Evolutionary conservation across 2,113 vertebrate genomes (phyloP), one percentile per base, ranked within the genome.

Genomic region (human): DNA sequence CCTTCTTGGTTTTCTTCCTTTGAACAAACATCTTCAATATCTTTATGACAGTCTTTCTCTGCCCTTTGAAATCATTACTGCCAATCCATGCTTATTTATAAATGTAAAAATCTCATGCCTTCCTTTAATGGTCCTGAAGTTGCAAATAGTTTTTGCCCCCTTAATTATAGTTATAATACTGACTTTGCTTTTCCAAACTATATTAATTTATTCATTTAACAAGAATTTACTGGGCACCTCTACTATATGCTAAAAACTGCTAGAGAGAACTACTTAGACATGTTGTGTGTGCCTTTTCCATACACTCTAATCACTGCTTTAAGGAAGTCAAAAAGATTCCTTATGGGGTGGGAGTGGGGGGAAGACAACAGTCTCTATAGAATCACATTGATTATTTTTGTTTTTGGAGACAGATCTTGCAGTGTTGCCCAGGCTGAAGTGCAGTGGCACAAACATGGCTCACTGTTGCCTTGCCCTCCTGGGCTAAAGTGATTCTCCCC

Each of bases 61-160:
- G 32, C 27, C 43, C 57, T 95, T 96, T 80, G 55, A 90, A 97
- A 73, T 76, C 40, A 66, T 84, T 45, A 61, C 73, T 68, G 30
- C 55, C n/a, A 50, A 2, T 96, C 73, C 23, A 30, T 70, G 57
- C 64, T 76, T 90, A 27, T 89, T 85, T 83, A 50, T 78, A 84
- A 84, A 70, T 72, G 20, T 91, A 85, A 92, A 94, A 57, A 80
- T 75, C 25, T 90, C 32, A 12, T 81, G 40, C 38, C 35, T 89
- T 50, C 38, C 43, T 90, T 95, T 92, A 87, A 61, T 93, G 66
- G 70, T 91, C 68, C 55, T 84, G 35, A 94, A 72, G 16, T 94
- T 96, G 14, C n/a, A 88, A 72, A 59, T 82, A 85, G 43, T 78
- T 52, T 50, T 81, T 64, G 79, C 40, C 20, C 2, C 38, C 17